Evolutionary conservation across 2,113 vertebrate species (phyloP).

Genomic region (Alethe diademata): DNA sequence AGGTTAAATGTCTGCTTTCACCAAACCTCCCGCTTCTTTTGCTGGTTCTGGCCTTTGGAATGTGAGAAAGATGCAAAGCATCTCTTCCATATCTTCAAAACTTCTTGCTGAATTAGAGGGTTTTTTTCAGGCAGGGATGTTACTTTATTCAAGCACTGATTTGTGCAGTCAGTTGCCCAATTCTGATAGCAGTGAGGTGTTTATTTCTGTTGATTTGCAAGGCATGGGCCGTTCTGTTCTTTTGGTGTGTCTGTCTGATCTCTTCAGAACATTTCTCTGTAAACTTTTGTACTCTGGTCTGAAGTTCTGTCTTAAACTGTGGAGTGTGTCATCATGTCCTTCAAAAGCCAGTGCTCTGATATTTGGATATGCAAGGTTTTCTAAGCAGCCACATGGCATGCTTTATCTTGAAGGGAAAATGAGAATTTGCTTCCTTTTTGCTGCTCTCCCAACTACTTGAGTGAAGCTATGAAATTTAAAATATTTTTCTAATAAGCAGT

Average conservation of each 20-base stretch:
- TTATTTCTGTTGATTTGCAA: not conserved
- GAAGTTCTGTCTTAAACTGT: not conserved
- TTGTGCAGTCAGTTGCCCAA: not conserved
- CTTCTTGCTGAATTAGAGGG: not conserved
- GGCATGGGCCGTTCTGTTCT: not conserved
- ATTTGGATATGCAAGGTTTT: not conserved
- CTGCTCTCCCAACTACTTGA: not conserved
- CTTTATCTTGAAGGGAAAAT: not conserved
- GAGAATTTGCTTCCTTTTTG: not conserved
- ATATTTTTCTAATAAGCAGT: not conserved
- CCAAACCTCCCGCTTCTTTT: not conserved
- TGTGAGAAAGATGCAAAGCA: not conserved
- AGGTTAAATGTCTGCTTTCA: not conserved
- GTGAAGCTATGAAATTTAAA: not conserved
- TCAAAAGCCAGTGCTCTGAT: not conserved
- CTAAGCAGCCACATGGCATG: not conserved
- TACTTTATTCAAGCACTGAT: not conserved
- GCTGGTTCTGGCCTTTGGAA: not conserved
- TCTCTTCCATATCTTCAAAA: not conserved
- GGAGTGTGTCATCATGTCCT: not conserved
- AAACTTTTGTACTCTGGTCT: not conserved
- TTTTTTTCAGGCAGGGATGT: not conserved
- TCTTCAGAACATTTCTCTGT: not conserved
- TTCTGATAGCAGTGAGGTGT: not conserved
- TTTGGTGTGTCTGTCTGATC: not conserved